Percentiles rank a stretch among this genome's conserved stretches.
Evolutionary conservation across 1,140 invertebrate genomes (phyloP).

Genomic region (Marisa cornuarietis): DNA sequence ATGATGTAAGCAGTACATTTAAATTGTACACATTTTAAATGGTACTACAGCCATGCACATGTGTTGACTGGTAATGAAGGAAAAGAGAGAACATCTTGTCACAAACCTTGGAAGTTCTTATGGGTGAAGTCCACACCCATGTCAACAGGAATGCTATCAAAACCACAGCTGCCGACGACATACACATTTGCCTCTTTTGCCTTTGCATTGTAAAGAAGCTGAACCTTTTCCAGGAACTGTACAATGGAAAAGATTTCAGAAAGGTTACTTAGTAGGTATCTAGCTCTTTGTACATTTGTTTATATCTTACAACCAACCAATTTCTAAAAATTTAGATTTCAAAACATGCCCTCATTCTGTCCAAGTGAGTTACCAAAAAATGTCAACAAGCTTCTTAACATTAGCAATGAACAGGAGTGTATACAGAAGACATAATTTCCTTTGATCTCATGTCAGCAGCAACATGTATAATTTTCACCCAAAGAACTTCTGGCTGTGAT

Average conservation of each 20-base stretch:
- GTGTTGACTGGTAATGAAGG: no score
- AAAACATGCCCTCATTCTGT: neutral
- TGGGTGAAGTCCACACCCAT: constrained; percentile 79
- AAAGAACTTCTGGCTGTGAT: no score
- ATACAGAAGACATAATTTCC: neutral
- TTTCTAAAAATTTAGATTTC: neutral
- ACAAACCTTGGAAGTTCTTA: constrained; percentile 54
- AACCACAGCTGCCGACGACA: constrained; percentile 88
- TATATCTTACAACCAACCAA: neutral
- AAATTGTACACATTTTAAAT: no score
- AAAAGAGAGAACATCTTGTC: neutral
- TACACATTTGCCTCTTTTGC: constrained; percentile 84
- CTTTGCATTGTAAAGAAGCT: constrained; percentile 79
- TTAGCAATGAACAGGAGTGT: neutral
- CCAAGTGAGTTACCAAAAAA: neutral
- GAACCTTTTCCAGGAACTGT: constrained; percentile 87
- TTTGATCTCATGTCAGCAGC: no score
- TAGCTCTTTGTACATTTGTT: neutral
- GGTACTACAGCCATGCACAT: no score
- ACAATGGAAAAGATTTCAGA: constrained; percentile 22
- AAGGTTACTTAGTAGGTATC: neutral
- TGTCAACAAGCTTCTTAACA: neutral
- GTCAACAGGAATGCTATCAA: constrained; percentile 87
- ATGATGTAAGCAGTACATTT: no score
- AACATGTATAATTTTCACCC: no score